Conservation (phyloP, 2,888 invertebrate genomes). For the Ischnura elegans region DNA sequence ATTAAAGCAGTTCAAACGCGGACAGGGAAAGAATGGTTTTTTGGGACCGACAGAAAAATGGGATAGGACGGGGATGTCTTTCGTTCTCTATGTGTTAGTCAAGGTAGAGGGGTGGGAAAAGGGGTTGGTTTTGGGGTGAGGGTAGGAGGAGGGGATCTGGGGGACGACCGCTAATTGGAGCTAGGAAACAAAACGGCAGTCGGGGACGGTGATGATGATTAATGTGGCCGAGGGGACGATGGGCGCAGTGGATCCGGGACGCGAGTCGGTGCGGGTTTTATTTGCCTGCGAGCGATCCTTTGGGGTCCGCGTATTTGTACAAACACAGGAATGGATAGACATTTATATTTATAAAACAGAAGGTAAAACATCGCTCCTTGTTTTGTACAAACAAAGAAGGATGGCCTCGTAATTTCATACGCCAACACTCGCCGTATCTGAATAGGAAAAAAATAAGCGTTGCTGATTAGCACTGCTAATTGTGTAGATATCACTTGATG, state of each 20-base stretch:
- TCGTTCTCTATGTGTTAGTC: not conserved
- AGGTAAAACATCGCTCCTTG: not conserved
- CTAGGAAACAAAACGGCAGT: slow-evolving; percentile 35
- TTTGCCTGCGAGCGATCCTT: not conserved
- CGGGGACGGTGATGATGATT: not conserved
- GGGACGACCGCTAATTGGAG: slow-evolving; percentile 27
- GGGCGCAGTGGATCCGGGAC: not conserved
- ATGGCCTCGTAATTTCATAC: not conserved
- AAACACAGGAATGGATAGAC: not conserved
- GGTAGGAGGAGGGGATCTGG: not conserved
- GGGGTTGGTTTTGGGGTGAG: not conserved
- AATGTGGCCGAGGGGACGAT: not conserved
- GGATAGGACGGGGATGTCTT: not conserved
- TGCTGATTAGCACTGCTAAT: not conserved
- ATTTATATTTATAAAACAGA: slow-evolving; percentile 1
- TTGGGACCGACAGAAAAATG: too few species aligned
- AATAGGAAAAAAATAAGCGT: not conserved
- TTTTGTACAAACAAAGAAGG: not conserved
- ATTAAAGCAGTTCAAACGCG: not conserved
- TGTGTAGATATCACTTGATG: not conserved
- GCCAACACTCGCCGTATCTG: not conserved
- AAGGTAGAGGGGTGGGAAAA: not conserved
- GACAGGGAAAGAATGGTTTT: not conserved
- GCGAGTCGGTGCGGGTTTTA: not conserved
- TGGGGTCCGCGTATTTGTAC: not conserved